These are phyloP conservation scores for Standfussiana lucernea DNA, from an alignment of 2,888 invertebrate genomes.

Conservation along the genomic window DNA sequence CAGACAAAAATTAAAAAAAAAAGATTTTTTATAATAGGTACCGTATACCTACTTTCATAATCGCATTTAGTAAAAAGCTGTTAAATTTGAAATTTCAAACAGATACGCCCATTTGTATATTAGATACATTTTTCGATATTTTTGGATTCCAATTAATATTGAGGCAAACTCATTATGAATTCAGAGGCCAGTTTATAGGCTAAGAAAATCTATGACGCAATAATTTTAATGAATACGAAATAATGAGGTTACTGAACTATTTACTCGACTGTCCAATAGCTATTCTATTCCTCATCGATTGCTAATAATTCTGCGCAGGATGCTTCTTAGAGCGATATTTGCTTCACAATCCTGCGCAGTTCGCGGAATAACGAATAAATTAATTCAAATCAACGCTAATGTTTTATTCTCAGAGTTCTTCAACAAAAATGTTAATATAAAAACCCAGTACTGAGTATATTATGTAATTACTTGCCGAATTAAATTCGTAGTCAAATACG, in stretches of 20 bases:
- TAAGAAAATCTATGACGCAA: conserved; percentile 13
- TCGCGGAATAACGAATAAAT: conserved; percentile 14
- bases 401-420: conserved; percentile 10
- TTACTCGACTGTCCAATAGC: conserved; percentile 7
- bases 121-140: too few relatives aligned
- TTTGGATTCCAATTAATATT: neutral
- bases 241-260: conserved; percentile 45
- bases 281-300: neutral
- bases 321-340: conserved; percentile 11
- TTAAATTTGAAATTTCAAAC: too few relatives aligned
- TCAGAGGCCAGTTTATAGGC: neutral
- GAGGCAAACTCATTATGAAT: conserved; percentile 1
- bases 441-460: neutral
- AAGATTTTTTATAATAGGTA: too few relatives aligned
- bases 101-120: too few relatives aligned
- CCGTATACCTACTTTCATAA: too few relatives aligned
- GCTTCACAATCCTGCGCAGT: conserved; percentile 37
- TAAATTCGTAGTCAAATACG: conserved; percentile 26
- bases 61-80: too few relatives aligned
- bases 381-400: conserved; percentile 25
- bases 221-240: conserved; percentile 18
- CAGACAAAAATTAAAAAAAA: too few relatives aligned
- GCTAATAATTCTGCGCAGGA: conserved; percentile 31
- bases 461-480: neutral
- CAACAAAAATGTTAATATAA: conserved; percentile 4